These are phyloP conservation scores for Eulacestoma nigropectus DNA, from an alignment of 2,113 vertebrate species.

Conservation along the genomic window DNA sequence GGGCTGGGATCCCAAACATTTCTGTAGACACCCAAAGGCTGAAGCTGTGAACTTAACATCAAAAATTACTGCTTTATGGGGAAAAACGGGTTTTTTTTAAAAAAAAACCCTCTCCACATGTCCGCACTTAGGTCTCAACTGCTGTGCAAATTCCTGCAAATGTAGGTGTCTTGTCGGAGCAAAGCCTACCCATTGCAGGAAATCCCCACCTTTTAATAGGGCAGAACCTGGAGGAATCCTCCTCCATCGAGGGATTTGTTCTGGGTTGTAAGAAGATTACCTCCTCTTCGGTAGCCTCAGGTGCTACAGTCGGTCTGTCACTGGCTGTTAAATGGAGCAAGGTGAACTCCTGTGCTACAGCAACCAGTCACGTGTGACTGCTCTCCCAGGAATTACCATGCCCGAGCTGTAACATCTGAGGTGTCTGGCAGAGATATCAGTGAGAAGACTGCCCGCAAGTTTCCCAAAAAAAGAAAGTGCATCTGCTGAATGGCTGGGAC, in stretches of 20 bases:
- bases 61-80: not conserved
- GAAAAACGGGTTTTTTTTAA: not conserved
- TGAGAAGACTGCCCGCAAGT: not conserved
- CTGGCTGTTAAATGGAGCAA: slow-evolving; percentile 32
- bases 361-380: not conserved
- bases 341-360: slow-evolving; percentile 8
- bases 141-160: not conserved
- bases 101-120: not conserved
- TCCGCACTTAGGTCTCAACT: not conserved
- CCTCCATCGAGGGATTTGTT: not conserved
- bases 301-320: fast-evolving
- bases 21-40: not conserved
- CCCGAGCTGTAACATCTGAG: not conserved
- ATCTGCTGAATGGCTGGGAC: not conserved
- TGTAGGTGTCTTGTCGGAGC: not conserved
- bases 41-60: not conserved
- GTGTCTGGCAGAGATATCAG: not conserved
- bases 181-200: not conserved
- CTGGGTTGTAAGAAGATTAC: not conserved
- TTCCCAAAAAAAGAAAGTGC: not conserved
- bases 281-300: not conserved
- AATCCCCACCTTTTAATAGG: not conserved
- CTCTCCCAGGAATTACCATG: not conserved
- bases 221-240: slow-evolving; percentile 26
- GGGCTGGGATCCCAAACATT: not conserved